Percentiles rank a stretch among this genome's conserved stretches.
These are phyloP conservation scores for Ciconia stormi DNA, from an alignment of 2,113 vertebrate genomes.

Conservation along the genomic window DNA sequence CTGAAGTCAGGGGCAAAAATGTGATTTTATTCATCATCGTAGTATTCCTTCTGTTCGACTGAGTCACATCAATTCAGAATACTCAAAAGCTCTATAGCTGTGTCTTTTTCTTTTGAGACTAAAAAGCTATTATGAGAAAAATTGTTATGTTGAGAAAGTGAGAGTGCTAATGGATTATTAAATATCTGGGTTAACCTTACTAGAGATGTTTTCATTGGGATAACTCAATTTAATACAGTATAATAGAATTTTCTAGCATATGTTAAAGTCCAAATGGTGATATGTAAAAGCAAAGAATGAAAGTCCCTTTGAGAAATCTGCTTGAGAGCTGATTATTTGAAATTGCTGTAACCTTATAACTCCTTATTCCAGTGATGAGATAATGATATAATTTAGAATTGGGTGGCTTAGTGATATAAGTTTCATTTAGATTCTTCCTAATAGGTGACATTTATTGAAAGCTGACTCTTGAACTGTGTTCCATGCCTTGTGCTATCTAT, in stretches of 20 bases:
- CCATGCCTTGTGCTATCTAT: slow-evolving; percentile 28
- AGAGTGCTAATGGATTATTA: slow-evolving; percentile 62
- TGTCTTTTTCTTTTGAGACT: neutral
- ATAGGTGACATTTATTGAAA: slow-evolving; percentile 52
- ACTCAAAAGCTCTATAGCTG: neutral
- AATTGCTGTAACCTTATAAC: slow-evolving; percentile 14
- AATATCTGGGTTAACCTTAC: slow-evolving; percentile 41
- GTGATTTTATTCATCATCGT: neutral
- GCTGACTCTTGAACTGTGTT: slow-evolving; percentile 26
- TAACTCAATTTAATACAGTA: slow-evolving; percentile 38
- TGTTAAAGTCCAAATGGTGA: slow-evolving; percentile 14
- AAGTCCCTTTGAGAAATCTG: slow-evolving; percentile 29
- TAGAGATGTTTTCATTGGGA: slow-evolving; percentile 54
- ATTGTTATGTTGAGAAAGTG: slow-evolving; percentile 1
- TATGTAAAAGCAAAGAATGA: slow-evolving; percentile 23
- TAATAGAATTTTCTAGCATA: slow-evolving; percentile 49
- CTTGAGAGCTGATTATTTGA: slow-evolving; percentile 22
- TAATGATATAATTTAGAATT: neutral
- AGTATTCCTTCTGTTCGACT: neutral
- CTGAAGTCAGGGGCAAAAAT: neutral
- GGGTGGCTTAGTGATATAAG: neutral
- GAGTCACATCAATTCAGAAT: neutral
- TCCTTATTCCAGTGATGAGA: slow-evolving; percentile 6
- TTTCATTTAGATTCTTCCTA: slow-evolving; percentile 30
- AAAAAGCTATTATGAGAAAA: slow-evolving; percentile 25